Evolutionary conservation across 2,888 invertebrate species (phyloP).

Genomic region (Pristionchus fissidentatus): DNA sequence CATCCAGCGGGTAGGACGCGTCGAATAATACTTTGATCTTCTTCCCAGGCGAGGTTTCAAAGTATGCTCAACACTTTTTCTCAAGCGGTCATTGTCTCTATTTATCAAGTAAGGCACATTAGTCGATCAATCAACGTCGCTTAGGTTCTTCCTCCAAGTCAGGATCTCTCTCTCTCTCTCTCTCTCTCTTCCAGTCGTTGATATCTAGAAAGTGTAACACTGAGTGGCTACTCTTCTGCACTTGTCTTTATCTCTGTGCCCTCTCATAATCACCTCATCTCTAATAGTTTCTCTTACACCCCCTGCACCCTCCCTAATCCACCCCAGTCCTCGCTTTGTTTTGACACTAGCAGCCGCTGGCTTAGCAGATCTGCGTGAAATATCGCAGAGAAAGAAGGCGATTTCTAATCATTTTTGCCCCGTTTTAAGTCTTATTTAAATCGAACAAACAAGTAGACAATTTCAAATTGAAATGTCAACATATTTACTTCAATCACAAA

Average conservation of each 20-base stretch:
- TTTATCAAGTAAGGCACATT: not conserved
- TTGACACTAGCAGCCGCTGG: not conserved
- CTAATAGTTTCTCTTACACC: not conserved
- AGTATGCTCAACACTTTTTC: conserved; percentile 14
- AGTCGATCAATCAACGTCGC: conserved; percentile 29
- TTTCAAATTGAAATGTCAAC: too few relatives aligned
- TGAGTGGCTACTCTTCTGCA: conserved; percentile 1
- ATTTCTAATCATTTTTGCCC: too few relatives aligned
- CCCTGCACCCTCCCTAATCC: not conserved
- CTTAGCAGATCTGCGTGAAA: conserved; percentile 3
- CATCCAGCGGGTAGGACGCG: too few relatives aligned
- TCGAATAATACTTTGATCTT: not conserved
- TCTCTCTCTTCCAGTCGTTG: conserved; percentile 27
- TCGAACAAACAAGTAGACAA: too few relatives aligned
- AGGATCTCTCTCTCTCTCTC: not conserved
- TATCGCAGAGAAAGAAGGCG: too few relatives aligned
- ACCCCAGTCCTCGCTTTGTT: not conserved
- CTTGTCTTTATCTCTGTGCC: not conserved
- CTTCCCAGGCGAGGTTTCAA: conserved; percentile 24
- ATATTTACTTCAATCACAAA: too few relatives aligned
- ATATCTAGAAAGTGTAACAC: conserved; percentile 35
- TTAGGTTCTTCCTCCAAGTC: not conserved
- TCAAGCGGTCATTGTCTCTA: not conserved
- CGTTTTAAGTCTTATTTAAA: too few relatives aligned
- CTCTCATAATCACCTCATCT: not conserved